Conservation (phyloP, 2,113 vertebrate species). For the Tychaedon coryphoeus region DNA sequence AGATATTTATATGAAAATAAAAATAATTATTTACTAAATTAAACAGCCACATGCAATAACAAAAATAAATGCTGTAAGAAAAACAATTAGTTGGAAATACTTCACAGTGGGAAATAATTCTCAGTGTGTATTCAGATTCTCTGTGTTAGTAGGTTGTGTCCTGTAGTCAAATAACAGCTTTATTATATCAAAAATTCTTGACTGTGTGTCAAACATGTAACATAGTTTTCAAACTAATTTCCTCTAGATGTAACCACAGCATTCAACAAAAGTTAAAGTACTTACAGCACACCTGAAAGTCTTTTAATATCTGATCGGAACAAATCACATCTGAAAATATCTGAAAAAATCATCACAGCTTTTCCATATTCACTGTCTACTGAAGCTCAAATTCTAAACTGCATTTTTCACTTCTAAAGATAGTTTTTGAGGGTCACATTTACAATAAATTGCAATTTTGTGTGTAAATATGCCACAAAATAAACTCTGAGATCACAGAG, state of each 20-base stretch:
- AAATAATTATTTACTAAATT: not conserved
- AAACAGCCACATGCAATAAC: not conserved
- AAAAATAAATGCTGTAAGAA: not conserved
- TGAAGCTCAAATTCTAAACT: not conserved
- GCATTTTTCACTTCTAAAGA: not conserved
- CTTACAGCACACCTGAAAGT: not conserved
- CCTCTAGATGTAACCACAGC: not conserved
- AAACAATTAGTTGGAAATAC: not conserved
- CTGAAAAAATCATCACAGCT: not conserved
- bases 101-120: not conserved
- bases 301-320: not conserved
- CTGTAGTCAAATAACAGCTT: not conserved
- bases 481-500: not conserved
- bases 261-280: not conserved
- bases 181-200: not conserved
- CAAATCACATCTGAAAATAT: not conserved
- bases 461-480: not conserved
- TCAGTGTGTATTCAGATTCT: not conserved
- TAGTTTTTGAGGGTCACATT: not conserved
- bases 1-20: not conserved
- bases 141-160: not conserved
- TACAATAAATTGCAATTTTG: not conserved
- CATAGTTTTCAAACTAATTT: not conserved
- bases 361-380: not conserved
- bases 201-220: not conserved